Evolutionary conservation across 2,113 vertebrate genomes (phyloP), one percentile per base, ranked within the genome.

Genomic region (Myotis lucifugus): DNA sequence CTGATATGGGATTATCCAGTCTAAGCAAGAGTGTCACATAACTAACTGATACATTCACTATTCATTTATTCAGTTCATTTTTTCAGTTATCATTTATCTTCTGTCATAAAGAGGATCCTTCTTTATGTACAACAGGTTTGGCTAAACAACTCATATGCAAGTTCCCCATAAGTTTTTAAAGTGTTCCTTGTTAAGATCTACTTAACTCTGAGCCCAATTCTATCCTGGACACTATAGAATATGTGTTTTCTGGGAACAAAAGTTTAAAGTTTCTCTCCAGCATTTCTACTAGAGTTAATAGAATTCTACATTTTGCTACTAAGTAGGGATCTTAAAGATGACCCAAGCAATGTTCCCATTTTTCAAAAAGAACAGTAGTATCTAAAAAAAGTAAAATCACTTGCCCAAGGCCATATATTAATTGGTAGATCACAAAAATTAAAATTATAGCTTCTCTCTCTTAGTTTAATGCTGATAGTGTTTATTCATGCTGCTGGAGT

Each of bases 21-120:
- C 23, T 93, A 37, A 84, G 18, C 2, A 8, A 85, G 17, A 76
- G n/a, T 90, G 72, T 64, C 18, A 95, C 74, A 69, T 42, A 93
- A 85, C 59, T 82, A 66, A 79, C 76, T 73, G 34, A 50, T 92
- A 48, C 15, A 84, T 54, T 97, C 21, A 56, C 2, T 64, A 74
- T 64, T 59, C 37, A 85, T 89, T 85, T 91, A 82, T 70, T 87
- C 34, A 78, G 29, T n/a, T 93, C 10, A 59, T 3, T 93, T 59
- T 90, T 23, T 59, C 12, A 34, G 18, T 84, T 13, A 87, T 61
- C 46, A 40, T 69, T 4, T 32, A 19, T 94, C 18, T 79, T 27
- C 48, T 66, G 5, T 87, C 13, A 85, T 59, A 52, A 76, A 76
- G 17, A 59, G 37, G 12, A 72, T 46, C 14, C 3, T 17, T 46